Percentiles rank a stretch among this genome's conserved stretches.
These are phyloP conservation scores for Ormyrus nitidulus DNA, from an alignment of 2,888 invertebrate genomes.

Conservation along the genomic window DNA sequence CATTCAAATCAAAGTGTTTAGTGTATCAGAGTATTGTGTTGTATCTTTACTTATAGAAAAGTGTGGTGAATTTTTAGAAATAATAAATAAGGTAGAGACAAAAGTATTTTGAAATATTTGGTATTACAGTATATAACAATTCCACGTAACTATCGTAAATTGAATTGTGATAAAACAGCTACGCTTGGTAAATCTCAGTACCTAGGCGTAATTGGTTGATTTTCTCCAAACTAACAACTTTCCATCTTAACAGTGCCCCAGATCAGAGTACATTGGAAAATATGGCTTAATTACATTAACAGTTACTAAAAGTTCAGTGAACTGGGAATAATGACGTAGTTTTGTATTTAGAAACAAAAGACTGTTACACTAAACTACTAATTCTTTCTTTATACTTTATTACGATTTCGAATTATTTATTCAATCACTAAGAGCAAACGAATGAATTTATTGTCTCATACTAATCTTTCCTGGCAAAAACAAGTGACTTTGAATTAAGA, in stretches of 20 bases:
- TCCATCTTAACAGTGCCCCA: slow-evolving; percentile 48
- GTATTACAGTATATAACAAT: too few species aligned
- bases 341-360: not conserved
- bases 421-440: too few species aligned
- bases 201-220: not conserved
- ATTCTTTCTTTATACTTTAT: too few species aligned
- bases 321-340: slow-evolving; percentile 11
- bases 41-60: not conserved
- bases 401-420: too few species aligned
- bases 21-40: not conserved
- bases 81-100: too few species aligned
- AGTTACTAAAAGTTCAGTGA: not conserved
- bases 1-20: not conserved
- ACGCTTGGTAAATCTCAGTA: not conserved
- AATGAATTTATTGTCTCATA: too few species aligned
- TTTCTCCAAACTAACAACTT: slow-evolving; percentile 25
- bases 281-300: slow-evolving; percentile 8
- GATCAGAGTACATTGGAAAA: slow-evolving; percentile 34
- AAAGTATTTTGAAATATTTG: too few species aligned
- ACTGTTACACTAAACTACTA: not conserved
- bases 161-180: not conserved
- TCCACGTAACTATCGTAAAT: not conserved
- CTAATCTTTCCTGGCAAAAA: too few species aligned
- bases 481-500: not conserved
- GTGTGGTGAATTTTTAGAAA: too few species aligned